Conservation (phyloP, 2,888 invertebrate genomes). For the Acanthosepion lycidas region DNA sequence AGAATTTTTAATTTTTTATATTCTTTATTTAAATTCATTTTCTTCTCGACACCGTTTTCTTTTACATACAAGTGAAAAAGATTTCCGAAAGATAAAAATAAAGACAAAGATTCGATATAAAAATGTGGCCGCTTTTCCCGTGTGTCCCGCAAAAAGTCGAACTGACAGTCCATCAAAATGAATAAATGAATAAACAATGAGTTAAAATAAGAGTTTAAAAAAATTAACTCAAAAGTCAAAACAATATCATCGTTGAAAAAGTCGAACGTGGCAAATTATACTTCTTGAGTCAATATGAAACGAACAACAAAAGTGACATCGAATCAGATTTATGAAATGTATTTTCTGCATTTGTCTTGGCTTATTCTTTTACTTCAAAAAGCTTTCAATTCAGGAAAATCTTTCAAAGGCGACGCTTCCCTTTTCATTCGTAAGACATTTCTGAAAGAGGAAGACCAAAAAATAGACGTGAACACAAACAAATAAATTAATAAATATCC, state of each 20-base stretch:
- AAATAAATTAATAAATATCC: not conserved
- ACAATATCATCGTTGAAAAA: not conserved
- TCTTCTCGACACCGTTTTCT: not conserved
- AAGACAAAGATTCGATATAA: not conserved
- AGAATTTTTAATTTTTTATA: not conserved
- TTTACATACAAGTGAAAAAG: not conserved
- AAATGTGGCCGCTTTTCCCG: not conserved
- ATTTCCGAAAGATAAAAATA: not conserved
- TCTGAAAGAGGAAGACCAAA: not conserved
- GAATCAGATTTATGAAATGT: not conserved
- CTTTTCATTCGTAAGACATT: not conserved
- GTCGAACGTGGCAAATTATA: not conserved
- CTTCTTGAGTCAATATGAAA: not conserved
- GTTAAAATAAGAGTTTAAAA: not conserved
- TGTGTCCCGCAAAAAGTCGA: not conserved
- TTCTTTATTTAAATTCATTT: not conserved
- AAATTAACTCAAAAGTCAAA: not conserved
- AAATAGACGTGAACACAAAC: not conserved
- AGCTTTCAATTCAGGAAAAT: not conserved
- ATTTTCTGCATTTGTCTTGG: not conserved
- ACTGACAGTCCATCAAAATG: not conserved
- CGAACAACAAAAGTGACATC: not conserved
- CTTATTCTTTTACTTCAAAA: not conserved
- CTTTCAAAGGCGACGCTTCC: not conserved
- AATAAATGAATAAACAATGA: not conserved